These are phyloP conservation scores for Melanotaenia parkinsoni DNA, from an alignment of 2,797 vertebrate genomes.

Conservation along the genomic window DNA sequence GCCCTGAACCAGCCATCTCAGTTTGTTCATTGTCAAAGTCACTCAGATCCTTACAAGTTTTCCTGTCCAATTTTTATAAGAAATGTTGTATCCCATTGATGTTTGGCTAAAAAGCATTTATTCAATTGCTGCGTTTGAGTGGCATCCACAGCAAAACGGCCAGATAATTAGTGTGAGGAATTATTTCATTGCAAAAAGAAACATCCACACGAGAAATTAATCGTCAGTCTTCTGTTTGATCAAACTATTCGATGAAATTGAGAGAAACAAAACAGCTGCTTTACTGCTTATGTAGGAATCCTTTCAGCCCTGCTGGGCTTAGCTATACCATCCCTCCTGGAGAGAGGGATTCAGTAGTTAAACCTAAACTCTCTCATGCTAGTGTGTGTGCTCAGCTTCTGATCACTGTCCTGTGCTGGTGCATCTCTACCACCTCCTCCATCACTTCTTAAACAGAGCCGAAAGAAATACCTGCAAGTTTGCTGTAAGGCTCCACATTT, in stretches of 20 bases:
- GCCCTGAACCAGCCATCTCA: not conserved
- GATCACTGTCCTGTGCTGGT: not conserved
- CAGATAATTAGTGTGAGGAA: not conserved
- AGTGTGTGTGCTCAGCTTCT: not conserved
- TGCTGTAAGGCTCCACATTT: not conserved
- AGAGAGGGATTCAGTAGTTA: not conserved
- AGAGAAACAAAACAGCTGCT: not conserved
- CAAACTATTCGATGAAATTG: not conserved
- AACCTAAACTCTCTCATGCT: not conserved
- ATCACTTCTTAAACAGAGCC: not conserved
- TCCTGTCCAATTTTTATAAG: too few species aligned
- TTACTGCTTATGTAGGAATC: not conserved
- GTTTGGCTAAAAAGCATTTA: too few species aligned
- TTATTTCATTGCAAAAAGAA: not conserved
- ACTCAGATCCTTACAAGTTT: not conserved
- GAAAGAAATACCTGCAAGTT: not conserved
- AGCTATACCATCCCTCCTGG: not conserved
- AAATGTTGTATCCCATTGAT: too few species aligned
- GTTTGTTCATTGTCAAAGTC: not conserved
- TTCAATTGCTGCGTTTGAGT: not conserved
- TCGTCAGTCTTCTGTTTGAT: not conserved
- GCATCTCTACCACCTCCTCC: not conserved
- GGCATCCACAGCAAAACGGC: not conserved
- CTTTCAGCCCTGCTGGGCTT: not conserved
- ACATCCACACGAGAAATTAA: not conserved